Base-by-base conservation (phyloP, 2,888 invertebrate genomes). In the Plagiodera versicolora region DNA sequence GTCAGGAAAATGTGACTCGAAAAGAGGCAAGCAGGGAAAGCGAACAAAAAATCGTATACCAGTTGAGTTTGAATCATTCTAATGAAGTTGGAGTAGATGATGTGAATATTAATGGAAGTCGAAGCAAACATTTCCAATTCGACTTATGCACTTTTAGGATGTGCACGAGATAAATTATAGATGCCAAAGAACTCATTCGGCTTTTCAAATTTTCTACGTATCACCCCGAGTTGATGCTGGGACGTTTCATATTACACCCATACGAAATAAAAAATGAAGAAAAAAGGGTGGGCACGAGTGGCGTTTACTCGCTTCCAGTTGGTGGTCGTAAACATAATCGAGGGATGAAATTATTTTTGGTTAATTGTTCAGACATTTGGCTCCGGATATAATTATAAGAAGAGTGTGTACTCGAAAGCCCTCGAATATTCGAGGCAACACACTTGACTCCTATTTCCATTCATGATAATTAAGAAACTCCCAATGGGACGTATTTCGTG, bases 401-500 rank as follows among this genome's bases (percentile, higher is more conserved):
- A 14, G 30, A 50, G 18, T n/a, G n/a, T n/a, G n/a, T 18, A 30
- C 30, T 50, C 28, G 10, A 49, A 11, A 50, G 17, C 50, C 18
- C 50, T 50, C 50, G 18, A 50, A 14, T 50, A 50, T 30, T 10
- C 10, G 18, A 50, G 50, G 50, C 28, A 50, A 50, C 50, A n/a
- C n/a, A 50, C 50, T 50, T 50, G 50, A 50, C 28, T 50, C 20
- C 50, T 50, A 50, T 50, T 50, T 50, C 14, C 28, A 30, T 39
- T 39, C 14, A 39, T 39, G 8, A 39, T 39, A 3, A 39, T 39
- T 3, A 4, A 1, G 4, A 11, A 3, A 39, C 4, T 39, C 14
- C 9, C 1, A 11, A 39, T 39, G n/a, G 4, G 14, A 14, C 10
- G 11, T 32, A 8, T 11, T 32, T 32, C 32, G 2, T 32, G 5